Percentiles rank a stretch among this genome's conserved stretches.
These are phyloP conservation scores for Chaetoderma sp. DNA, from an alignment of 2,888 invertebrate species.

Conservation along the genomic window DNA sequence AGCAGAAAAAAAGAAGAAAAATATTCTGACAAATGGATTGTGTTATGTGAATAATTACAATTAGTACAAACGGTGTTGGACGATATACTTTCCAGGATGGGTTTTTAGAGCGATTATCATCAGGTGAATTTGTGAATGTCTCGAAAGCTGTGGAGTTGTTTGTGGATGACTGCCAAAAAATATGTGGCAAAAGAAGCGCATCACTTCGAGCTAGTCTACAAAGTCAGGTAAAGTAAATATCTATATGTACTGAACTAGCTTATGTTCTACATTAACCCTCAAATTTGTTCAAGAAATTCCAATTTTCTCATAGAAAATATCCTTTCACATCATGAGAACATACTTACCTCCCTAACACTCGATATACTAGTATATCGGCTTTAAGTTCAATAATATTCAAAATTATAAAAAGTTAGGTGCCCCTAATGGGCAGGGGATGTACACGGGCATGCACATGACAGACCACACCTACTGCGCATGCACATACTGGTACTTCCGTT, in stretches of 20 bases:
- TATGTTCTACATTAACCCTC: neutral
- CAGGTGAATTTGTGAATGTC: conserved; percentile 82
- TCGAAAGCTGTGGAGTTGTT: conserved; percentile 84
- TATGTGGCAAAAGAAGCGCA: conserved; percentile 74
- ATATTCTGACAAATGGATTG: too few species aligned
- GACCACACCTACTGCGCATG: too few species aligned
- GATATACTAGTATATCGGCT: neutral
- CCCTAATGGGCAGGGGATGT: too few species aligned
- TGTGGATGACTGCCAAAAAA: conserved; percentile 80
- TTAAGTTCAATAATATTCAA: neutral
- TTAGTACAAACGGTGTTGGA: too few species aligned
- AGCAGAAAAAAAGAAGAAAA: too few species aligned
- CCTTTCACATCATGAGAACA: neutral
- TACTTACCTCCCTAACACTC: neutral
- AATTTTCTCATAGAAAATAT: neutral
- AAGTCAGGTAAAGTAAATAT: conserved; percentile 69
- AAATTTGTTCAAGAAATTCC: neutral
- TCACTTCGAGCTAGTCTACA: conserved; percentile 86
- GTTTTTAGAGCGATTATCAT: conserved; percentile 78
- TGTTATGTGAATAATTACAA: too few species aligned
- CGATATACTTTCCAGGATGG: conserved; percentile 69
- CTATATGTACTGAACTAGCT: neutral
- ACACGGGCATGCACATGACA: too few species aligned
- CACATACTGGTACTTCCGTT: too few species aligned
- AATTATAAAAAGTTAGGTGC: neutral